A percentile compares a stretch with the other conserved stretches of the same genome.
Conservation (phyloP, 2,888 invertebrate species). For the Eristalis pertinax region DNA sequence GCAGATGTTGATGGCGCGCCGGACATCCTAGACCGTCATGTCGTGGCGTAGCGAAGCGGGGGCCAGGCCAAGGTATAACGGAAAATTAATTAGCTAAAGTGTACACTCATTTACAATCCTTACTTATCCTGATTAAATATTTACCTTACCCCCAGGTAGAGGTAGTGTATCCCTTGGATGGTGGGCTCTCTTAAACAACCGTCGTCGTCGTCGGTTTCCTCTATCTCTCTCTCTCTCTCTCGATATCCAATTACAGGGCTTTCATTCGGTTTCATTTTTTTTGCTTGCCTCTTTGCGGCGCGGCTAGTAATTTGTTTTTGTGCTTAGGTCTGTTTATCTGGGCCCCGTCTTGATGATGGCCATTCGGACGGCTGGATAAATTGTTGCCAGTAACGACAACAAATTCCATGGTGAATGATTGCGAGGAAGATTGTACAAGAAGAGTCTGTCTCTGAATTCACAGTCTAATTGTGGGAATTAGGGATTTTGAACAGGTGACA, state of each 20-base stretch:
- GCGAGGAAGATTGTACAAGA: constrained; percentile 4
- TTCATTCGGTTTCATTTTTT: constrained; percentile 1
- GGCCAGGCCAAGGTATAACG: constrained; percentile 18
- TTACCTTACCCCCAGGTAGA: constrained; percentile 32
- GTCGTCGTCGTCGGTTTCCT: too few relatives aligned
- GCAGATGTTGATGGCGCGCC: neutral
- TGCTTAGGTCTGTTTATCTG: neutral
- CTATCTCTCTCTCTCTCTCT: neutral
- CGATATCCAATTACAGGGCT: constrained; percentile 55
- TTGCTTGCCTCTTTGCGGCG: constrained; percentile 28
- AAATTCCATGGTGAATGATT: constrained; percentile 53
- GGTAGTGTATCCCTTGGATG: neutral
- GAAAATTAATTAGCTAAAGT: constrained; percentile 72
- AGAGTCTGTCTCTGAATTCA: constrained; percentile 9
- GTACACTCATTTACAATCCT: constrained; percentile 70
- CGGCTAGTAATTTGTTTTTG: constrained; percentile 21
- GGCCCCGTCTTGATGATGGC: neutral
- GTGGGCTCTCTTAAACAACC: constrained; percentile 29
- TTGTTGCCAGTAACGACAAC: constrained; percentile 18
- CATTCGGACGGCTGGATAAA: constrained; percentile 20
- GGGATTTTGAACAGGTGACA: constrained; percentile 52
- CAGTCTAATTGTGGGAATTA: constrained; percentile 56
- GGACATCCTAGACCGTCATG: neutral
- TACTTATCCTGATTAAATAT: constrained; percentile 72
- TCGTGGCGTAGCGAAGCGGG: neutral